Evolutionary conservation across 2,797 vertebrate genomes (phyloP).

Genomic region (Kryptolebias ocellatus): DNA sequence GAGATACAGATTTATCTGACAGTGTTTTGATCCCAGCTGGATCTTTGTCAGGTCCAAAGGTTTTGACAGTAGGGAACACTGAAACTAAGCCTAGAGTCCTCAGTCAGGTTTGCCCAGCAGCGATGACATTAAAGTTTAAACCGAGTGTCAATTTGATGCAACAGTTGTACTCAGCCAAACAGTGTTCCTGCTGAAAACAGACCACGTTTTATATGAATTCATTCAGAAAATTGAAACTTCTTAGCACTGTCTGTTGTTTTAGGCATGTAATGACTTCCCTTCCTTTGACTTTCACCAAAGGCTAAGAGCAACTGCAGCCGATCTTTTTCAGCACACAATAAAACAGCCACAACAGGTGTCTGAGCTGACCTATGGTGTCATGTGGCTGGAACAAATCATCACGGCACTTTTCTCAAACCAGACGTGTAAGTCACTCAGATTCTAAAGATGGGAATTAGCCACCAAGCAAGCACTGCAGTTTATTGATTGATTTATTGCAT

Average conservation of each 20-base stretch:
- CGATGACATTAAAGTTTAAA: no score
- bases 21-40: no score
- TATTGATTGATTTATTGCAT: not conserved
- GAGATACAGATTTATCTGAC: no score
- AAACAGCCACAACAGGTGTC: constrained; percentile 13
- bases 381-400: not conserved
- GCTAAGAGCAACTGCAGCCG: constrained; percentile 1
- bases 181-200: no score
- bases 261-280: not conserved
- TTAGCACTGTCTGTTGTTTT: not conserved
- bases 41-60: no score
- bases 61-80: no score
- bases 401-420: not conserved
- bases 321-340: constrained; percentile 2
- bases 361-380: not conserved
- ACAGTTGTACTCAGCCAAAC: no score
- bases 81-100: no score
- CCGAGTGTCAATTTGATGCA: no score
- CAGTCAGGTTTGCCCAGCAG: no score
- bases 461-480: not conserved
- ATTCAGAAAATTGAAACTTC: not conserved
- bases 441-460: no score
- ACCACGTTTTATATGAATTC: no score
- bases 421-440: not conserved
- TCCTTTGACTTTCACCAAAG: not conserved